A percentile compares a stretch with the other conserved stretches of the same genome.
Evolutionary conservation across 2,113 vertebrate species (phyloP).

Genomic region (Hemiprocne comata): DNA sequence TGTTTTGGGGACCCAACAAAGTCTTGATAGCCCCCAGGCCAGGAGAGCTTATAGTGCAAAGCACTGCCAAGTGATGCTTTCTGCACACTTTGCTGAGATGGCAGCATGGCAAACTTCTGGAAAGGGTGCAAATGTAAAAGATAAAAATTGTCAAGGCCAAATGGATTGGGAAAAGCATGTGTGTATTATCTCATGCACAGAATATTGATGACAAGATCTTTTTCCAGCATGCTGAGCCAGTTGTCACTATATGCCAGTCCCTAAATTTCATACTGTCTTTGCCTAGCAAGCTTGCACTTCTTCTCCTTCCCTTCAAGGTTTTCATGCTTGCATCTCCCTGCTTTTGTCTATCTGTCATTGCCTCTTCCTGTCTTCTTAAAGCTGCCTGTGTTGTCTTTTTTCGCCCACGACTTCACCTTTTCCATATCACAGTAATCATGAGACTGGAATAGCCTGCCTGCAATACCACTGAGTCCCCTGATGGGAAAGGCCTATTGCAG

Average conservation of each 20-base stretch:
- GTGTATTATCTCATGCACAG: background rate
- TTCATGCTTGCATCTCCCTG: background rate
- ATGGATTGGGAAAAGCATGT: background rate
- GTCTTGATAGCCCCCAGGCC: background rate
- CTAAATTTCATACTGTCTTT: conserved; percentile 23
- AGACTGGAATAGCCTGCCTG: background rate
- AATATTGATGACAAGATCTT: background rate
- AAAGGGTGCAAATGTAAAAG: conserved; percentile 8
- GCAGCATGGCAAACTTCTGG: background rate
- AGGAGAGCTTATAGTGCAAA: background rate
- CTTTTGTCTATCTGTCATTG: background rate
- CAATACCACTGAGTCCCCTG: fast-evolving
- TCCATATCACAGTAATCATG: background rate
- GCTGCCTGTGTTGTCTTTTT: background rate
- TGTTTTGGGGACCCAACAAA: background rate
- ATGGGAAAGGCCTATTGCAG: background rate
- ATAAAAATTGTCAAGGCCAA: background rate
- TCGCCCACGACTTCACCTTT: background rate
- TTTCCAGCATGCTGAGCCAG: background rate
- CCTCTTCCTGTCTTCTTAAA: background rate
- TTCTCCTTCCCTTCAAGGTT: background rate
- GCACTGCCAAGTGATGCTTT: background rate
- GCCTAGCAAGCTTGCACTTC: background rate
- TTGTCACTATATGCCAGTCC: background rate
- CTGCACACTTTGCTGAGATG: background rate